Conservation (phyloP, 2,888 invertebrate genomes). For the Chaetogeoica ovagalla region DNA sequence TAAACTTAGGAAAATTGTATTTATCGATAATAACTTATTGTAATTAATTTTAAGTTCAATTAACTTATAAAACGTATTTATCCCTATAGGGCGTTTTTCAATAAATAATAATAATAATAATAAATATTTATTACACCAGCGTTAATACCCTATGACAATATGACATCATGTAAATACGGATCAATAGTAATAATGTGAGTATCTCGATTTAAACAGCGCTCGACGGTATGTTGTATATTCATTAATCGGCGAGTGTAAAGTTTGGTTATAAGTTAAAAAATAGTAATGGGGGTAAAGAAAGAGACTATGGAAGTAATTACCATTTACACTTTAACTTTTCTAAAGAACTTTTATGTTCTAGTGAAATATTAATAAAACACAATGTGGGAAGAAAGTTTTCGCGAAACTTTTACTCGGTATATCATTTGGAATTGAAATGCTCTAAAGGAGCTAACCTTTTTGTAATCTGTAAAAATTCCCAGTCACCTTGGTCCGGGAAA, state of each 20-base stretch:
- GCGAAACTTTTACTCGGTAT: constrained; percentile 39
- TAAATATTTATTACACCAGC: too few relatives aligned
- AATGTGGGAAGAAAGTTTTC: constrained; percentile 41
- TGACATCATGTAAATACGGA: too few relatives aligned
- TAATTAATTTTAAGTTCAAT: too few relatives aligned
- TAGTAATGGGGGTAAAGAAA: not conserved
- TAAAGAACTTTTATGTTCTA: constrained; percentile 37
- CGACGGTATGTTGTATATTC: not conserved
- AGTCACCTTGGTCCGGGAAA: constrained; percentile 2
- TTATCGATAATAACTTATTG: too few relatives aligned
- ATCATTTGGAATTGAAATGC: constrained; percentile 37
- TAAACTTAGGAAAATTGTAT: too few relatives aligned
- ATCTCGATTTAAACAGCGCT: not conserved
- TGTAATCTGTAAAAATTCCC: constrained; percentile 13
- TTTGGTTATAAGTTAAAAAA: not conserved
- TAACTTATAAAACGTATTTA: too few relatives aligned
- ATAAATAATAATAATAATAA: too few relatives aligned
- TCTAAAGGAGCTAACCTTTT: constrained; percentile 17
- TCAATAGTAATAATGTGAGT: not conserved
- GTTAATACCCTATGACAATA: too few relatives aligned
- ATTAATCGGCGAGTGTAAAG: constrained; percentile 19
- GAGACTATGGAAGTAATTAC: constrained; percentile 40
- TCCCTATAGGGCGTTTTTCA: too few relatives aligned
- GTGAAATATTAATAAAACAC: constrained; percentile 48
- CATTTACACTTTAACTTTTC: constrained; percentile 43